phyloP scores from a whole-genome alignment of 2,888 invertebrate genomes.

The Sminthurinus aureus region DNA sequence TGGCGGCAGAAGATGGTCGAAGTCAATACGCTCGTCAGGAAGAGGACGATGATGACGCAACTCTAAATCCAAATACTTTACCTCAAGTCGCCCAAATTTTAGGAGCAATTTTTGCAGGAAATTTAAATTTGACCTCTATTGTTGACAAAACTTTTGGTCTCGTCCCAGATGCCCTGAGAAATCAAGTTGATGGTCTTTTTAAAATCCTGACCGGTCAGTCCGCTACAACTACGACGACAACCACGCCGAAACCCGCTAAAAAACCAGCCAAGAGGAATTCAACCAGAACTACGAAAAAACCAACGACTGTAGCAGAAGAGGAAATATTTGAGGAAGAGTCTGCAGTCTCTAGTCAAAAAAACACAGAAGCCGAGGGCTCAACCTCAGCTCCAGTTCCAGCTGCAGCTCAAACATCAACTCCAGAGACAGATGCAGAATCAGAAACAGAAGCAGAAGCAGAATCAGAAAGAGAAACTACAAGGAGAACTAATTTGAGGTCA shows the following conservation, averaged over 20 bases:
- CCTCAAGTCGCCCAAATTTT: slow-evolving; percentile 59
- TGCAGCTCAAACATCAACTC: no score
- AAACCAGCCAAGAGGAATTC: neutral
- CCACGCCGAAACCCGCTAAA: slow-evolving; percentile 12
- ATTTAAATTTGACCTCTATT: slow-evolving; percentile 55
- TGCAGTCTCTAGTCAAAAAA: no score
- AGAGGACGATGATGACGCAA: slow-evolving; percentile 43
- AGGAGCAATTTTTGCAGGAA: slow-evolving; percentile 59
- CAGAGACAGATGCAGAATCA: no score
- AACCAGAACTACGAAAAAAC: neutral
- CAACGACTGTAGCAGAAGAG: neutral
- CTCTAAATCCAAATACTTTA: slow-evolving; percentile 56
- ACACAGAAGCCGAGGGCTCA: neutral
- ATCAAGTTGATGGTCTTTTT: slow-evolving; percentile 56
- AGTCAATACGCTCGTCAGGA: slow-evolving; percentile 23
- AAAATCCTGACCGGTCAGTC: slow-evolving; percentile 53
- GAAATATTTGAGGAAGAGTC: neutral
- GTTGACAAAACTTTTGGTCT: slow-evolving; percentile 55
- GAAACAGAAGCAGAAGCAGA: neutral
- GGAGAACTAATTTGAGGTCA: no score
- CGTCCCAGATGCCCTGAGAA: slow-evolving; percentile 53
- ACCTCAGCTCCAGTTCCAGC: neutral
- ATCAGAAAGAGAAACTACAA: neutral
- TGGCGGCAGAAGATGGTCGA: slow-evolving; percentile 39
- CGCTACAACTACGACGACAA: neutral